phyloP scores from a whole-genome alignment of 2,113 vertebrate species.

The Stercorarius parasiticus region DNA sequence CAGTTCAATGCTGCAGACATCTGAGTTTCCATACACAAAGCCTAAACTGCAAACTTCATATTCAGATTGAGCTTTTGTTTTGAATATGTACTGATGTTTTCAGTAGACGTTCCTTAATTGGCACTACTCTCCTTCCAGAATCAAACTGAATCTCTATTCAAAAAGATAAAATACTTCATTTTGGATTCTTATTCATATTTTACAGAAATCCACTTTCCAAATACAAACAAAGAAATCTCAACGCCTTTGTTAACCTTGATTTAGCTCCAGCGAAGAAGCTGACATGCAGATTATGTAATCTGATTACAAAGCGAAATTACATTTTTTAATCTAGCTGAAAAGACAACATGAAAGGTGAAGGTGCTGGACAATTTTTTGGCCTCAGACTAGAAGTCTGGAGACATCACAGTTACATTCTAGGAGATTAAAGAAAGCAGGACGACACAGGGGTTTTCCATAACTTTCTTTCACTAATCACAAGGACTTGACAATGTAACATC shows the following conservation, averaged over 20 bases:
- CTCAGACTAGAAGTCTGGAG: neutral
- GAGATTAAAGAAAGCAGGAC: constrained; percentile 8
- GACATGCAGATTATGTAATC: neutral
- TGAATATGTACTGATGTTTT: neutral
- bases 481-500: constrained; percentile 14
- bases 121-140: neutral
- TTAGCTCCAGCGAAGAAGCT: neutral
- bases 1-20: neutral
- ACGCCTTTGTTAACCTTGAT: neutral
- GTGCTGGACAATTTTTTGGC: neutral
- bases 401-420: neutral
- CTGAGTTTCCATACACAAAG: neutral
- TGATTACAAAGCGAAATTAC: neutral
- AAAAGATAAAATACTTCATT: neutral
- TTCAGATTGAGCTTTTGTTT: neutral
- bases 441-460: constrained; percentile 35
- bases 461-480: constrained; percentile 18
- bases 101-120: neutral
- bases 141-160: neutral
- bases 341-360: neutral
- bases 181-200: neutral
- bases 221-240: neutral
- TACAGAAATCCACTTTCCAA: neutral
- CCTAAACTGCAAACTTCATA: neutral
- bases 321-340: neutral